These are phyloP conservation scores for Sepiola atlantica DNA, from an alignment of 2,888 invertebrate genomes.

Conservation along the genomic window DNA sequence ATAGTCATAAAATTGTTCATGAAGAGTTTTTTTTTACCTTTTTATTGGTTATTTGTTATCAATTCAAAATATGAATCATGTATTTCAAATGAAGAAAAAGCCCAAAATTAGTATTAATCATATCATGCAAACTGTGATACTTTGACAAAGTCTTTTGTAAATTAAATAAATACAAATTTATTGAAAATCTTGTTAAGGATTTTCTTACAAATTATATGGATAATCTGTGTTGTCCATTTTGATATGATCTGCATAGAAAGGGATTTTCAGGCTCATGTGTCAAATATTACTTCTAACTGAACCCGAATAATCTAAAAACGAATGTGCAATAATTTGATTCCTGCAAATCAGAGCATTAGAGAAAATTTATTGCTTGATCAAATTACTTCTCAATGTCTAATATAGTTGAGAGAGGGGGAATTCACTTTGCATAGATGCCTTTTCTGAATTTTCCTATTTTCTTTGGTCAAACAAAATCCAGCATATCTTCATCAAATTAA, in stretches of 20 bases:
- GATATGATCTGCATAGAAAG: not conserved
- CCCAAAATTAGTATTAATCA: no score
- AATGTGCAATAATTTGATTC: not conserved
- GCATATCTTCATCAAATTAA: not conserved
- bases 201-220: not conserved
- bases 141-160: not conserved
- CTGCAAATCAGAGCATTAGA: no score
- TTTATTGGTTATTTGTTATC: no score
- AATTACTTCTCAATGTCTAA: not conserved
- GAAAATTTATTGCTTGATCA: not conserved
- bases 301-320: not conserved
- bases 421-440: not conserved
- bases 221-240: not conserved
- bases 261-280: not conserved
- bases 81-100: no score
- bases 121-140: not conserved
- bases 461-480: not conserved
- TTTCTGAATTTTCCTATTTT: not conserved
- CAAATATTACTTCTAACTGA: not conserved
- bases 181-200: not conserved
- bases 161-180: not conserved
- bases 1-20: no score
- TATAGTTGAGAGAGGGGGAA: not conserved
- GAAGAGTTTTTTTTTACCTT: no score
- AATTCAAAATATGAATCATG: no score